phyloP scores from a whole-genome alignment of 2,888 invertebrate genomes.

The Molanna angustata region DNA sequence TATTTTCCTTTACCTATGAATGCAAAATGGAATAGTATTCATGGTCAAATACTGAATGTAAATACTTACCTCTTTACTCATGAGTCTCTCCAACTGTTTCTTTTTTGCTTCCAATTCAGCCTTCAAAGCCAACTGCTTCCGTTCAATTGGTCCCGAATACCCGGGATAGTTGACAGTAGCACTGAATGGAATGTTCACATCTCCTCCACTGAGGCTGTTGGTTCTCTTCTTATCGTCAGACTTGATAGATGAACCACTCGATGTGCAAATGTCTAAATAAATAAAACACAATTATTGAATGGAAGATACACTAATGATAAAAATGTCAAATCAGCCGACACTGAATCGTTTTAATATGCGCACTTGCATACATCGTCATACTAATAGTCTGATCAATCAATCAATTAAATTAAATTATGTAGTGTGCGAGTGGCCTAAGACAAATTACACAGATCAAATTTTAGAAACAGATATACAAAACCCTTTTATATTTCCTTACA shows the following conservation, averaged over 20 bases:
- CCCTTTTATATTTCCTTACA: too few relatives aligned
- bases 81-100: conserved; percentile 61
- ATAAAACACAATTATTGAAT: background rate
- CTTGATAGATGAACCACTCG: conserved; percentile 28
- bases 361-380: too few relatives aligned
- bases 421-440: too few relatives aligned
- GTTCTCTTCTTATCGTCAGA: conserved; percentile 34
- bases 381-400: too few relatives aligned
- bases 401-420: too few relatives aligned
- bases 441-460: too few relatives aligned
- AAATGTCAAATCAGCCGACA: too few relatives aligned
- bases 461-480: too few relatives aligned
- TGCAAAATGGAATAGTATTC: too few relatives aligned
- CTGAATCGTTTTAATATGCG: too few relatives aligned
- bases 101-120: conserved; percentile 62
- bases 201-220: conserved; percentile 32
- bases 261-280: conserved; percentile 22
- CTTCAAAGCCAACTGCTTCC: conserved; percentile 54
- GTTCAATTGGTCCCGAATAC: conserved; percentile 48
- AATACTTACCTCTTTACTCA: conserved; percentile 60
- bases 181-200: conserved; percentile 3
- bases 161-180: background rate
- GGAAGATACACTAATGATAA: background rate
- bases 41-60: too few relatives aligned
- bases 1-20: too few relatives aligned